Conservation (phyloP, 2,113 vertebrate species). For the Rhinolophus ferrumequinum region DNA sequence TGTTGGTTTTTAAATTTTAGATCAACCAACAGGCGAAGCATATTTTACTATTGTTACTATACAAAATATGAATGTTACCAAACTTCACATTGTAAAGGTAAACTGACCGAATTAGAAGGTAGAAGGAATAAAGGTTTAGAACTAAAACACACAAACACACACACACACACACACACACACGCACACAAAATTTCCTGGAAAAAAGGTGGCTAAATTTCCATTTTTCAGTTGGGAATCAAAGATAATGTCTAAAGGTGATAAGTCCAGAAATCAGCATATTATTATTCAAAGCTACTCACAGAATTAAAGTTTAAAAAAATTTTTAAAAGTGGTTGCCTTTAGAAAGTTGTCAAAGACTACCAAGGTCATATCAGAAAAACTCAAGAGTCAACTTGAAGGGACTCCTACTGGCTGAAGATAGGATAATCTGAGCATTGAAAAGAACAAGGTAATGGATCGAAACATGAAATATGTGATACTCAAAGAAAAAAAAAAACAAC, state of each 20-base stretch:
- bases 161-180: neutral
- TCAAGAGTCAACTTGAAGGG: neutral
- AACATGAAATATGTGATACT: neutral
- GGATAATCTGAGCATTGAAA: neutral
- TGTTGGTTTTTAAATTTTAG: constrained; percentile 29
- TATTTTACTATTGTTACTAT: neutral
- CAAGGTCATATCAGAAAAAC: neutral
- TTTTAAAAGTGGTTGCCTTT: neutral
- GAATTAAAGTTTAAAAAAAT: neutral
- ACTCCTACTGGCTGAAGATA: neutral
- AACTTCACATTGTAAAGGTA: neutral
- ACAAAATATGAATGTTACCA: neutral
- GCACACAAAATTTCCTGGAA: neutral
- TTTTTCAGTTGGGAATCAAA: constrained; percentile 14
- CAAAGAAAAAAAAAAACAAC: neutral
- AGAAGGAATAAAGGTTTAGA: neutral
- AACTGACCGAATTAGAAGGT: neutral
- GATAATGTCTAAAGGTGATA: neutral
- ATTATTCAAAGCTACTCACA: neutral
- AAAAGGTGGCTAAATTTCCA: constrained; percentile 1
- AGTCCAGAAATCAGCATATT: neutral
- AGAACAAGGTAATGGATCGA: neutral
- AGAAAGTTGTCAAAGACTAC: neutral
- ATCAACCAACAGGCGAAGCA: neutral
- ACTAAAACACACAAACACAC: neutral